Evolutionary conservation across 2,113 vertebrate genomes (phyloP).

Genomic region (Scortum barcoo): DNA sequence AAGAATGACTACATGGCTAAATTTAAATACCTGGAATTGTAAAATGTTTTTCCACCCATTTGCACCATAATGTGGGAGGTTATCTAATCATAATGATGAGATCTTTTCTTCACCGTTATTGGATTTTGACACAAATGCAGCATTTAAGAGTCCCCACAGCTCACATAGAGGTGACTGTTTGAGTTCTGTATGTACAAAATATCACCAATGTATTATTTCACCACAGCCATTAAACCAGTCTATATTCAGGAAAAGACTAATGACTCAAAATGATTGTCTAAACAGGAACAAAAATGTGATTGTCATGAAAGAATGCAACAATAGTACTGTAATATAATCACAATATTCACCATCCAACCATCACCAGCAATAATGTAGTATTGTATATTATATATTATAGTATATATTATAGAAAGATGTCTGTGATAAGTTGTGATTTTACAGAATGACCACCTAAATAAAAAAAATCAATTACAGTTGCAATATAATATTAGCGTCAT

Average conservation of each 20-base stretch:
- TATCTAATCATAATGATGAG: constrained; percentile 17
- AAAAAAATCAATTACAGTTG: background rate
- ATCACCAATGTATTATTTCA: background rate
- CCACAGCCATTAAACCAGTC: background rate
- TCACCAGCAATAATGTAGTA: background rate
- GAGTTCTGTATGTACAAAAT: background rate
- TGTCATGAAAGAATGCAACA: background rate
- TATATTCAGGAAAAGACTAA: background rate
- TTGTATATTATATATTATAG: background rate
- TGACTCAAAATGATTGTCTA: background rate
- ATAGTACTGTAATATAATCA: background rate
- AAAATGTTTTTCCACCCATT: background rate
- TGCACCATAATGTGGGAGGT: constrained; percentile 6
- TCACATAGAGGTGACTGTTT: background rate
- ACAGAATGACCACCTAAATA: background rate
- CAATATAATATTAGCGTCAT: background rate
- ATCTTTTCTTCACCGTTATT: constrained; percentile 19
- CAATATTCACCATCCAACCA: background rate
- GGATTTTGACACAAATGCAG: constrained; percentile 10
- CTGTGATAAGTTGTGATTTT: background rate
- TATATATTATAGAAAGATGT: too few relatives aligned
- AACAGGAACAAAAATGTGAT: background rate
- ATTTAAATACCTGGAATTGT: background rate
- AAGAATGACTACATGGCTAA: background rate
- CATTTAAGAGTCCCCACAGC: constrained; percentile 10